Conservation (phyloP, 2,888 invertebrate species). For the Chydorus sphaericus region DNA sequence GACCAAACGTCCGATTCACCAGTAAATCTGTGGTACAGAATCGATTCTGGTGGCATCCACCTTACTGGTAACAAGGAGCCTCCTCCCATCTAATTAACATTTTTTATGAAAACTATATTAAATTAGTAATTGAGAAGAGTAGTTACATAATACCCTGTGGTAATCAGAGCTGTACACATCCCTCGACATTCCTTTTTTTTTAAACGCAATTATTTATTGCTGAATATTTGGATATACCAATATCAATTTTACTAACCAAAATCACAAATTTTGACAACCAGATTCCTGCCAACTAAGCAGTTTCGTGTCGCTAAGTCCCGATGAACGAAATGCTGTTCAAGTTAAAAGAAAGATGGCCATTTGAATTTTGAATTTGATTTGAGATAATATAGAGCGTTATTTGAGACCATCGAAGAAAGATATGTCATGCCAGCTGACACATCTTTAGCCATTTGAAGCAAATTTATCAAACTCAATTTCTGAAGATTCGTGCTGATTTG, state of each 20-base stretch:
- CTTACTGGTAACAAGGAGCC: conserved; percentile 33
- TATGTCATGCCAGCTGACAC: conserved; percentile 40
- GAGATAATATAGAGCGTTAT: too few species aligned
- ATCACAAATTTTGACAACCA: conserved; percentile 29
- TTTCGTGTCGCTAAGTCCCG: conserved; percentile 38
- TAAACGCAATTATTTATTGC: too few species aligned
- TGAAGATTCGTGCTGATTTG: not conserved
- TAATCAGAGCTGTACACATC: conserved; percentile 33
- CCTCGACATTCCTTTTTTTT: conserved; percentile 31
- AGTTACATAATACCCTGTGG: conserved; percentile 28
- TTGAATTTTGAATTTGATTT: too few species aligned
- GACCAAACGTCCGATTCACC: conserved; percentile 39
- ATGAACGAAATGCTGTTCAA: conserved; percentile 36
- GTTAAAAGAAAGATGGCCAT: too few species aligned
- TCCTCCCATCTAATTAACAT: not conserved
- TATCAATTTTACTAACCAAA: too few species aligned
- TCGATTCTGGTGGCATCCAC: conserved; percentile 40
- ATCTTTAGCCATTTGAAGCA: conserved; percentile 33
- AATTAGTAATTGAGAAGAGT: too few species aligned
- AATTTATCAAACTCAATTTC: conserved; percentile 17
- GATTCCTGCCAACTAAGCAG: conserved; percentile 35
- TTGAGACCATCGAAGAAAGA: conserved; percentile 31
- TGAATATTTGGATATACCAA: too few species aligned
- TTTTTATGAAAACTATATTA: too few species aligned
- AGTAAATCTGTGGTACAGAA: conserved; percentile 35